These are phyloP conservation scores for Achlya flavicornis DNA, from an alignment of 2,888 invertebrate species.

Conservation along the genomic window DNA sequence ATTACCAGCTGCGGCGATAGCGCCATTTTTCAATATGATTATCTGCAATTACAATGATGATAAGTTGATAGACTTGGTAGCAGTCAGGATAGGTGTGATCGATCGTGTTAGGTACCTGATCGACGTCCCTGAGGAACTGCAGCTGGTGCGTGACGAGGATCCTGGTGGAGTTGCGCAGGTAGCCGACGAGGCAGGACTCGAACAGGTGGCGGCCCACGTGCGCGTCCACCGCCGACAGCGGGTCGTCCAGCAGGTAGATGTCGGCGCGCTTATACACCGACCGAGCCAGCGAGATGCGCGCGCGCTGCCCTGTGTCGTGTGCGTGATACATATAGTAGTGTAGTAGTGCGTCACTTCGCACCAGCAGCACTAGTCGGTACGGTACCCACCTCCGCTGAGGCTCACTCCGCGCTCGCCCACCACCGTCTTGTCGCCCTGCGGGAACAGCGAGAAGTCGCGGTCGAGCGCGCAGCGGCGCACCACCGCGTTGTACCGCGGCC, in stretches of 20 bases:
- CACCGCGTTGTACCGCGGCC: slow-evolving; percentile 86
- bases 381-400: slow-evolving; percentile 88
- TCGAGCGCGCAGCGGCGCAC: slow-evolving; percentile 89
- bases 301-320: slow-evolving; percentile 89
- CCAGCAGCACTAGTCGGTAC: neutral
- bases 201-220: slow-evolving; percentile 95
- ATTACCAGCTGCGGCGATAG: slow-evolving; percentile 86
- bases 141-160: slow-evolving; percentile 91
- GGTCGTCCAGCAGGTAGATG: slow-evolving; percentile 95
- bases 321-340: neutral
- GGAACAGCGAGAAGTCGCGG: slow-evolving; percentile 89
- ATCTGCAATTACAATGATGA: slow-evolving; percentile 60
- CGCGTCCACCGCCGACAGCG: slow-evolving; percentile 96
- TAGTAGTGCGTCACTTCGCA: neutral
- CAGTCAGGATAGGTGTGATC: neutral
- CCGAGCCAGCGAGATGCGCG: slow-evolving; percentile 93
- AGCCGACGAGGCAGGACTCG: slow-evolving; percentile 89
- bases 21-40: slow-evolving; percentile 84
- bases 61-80: neutral
- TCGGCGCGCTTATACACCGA: slow-evolving; percentile 94
- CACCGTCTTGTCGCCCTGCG: slow-evolving; percentile 92
- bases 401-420: slow-evolving; percentile 94
- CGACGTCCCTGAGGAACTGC: slow-evolving; percentile 86
- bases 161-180: slow-evolving; percentile 87
- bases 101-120: slow-evolving; percentile 54